Percentiles rank a stretch among this genome's conserved stretches.
Conservation (phyloP, 2,113 vertebrate genomes). For the Ranitomeya imitator region DNA sequence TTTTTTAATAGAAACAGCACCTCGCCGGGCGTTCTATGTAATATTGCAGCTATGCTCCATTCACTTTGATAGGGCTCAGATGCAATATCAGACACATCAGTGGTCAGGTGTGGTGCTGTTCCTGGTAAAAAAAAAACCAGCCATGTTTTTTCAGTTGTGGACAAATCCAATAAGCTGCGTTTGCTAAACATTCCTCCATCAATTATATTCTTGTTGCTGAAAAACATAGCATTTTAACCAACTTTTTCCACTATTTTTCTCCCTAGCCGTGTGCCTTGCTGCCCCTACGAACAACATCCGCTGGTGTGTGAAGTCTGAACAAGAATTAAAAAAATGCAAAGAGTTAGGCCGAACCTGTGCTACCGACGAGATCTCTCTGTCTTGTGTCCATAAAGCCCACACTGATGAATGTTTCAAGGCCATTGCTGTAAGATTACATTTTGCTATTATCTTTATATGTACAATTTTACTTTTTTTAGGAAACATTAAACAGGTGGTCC, state of each 20-base stretch:
- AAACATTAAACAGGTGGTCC: too few species aligned
- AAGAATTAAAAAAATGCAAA: constrained; percentile 69
- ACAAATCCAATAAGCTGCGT: background rate
- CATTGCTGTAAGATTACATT: constrained; percentile 68
- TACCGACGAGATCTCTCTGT: constrained; percentile 42
- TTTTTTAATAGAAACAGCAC: too few species aligned
- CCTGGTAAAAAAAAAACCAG: too few species aligned
- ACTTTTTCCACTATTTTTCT: background rate
- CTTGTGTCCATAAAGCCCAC: constrained; percentile 62
- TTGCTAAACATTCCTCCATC: background rate
- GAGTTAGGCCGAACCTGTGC: constrained; percentile 60
- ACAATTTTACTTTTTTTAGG: background rate
- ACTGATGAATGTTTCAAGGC: constrained; percentile 67
- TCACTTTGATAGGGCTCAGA: too few species aligned
- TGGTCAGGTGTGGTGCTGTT: too few species aligned
- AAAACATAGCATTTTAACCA: background rate
- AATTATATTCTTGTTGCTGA: background rate
- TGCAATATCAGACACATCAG: too few species aligned
- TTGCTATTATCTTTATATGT: background rate
- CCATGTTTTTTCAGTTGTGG: too few species aligned
- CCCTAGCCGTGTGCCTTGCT: constrained; percentile 38
- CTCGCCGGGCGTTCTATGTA: too few species aligned
- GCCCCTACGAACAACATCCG: constrained; percentile 57
- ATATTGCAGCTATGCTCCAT: too few species aligned
- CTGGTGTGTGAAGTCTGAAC: constrained; percentile 73